Evolutionary conservation across 2,888 invertebrate species (phyloP).

Genomic region (Rhamnusium bicolor): DNA sequence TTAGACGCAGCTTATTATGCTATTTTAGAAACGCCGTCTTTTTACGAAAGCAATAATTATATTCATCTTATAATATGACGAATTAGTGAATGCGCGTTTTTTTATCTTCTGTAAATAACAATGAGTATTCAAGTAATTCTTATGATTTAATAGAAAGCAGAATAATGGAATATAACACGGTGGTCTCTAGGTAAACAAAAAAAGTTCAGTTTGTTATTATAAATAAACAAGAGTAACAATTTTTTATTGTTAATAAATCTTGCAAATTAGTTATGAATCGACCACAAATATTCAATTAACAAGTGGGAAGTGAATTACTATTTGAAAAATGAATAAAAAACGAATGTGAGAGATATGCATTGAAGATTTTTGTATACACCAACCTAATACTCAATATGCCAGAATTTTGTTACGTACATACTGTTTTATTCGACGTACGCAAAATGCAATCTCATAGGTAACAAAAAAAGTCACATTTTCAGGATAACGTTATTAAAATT

Average conservation of each 20-base stretch:
- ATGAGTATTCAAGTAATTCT: no score
- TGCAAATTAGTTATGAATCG: neutral
- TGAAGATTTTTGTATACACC: neutral
- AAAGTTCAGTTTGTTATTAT: constrained; percentile 1
- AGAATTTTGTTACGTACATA: no score
- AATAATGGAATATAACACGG: constrained; percentile 26
- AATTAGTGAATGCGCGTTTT: neutral
- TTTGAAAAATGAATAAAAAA: neutral
- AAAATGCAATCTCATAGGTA: no score
- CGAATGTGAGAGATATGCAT: neutral
- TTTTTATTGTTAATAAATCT: constrained; percentile 1
- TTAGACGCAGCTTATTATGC: no score
- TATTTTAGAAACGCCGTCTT: no score
- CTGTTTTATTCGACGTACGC: no score
- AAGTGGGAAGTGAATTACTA: neutral
- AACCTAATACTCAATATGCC: no score
- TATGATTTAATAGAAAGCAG: constrained; percentile 27
- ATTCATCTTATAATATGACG: neutral
- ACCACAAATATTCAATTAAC: neutral
- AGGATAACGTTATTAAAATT: no score
- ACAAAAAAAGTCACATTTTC: no score
- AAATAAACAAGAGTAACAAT: constrained; percentile 1
- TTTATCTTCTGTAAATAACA: neutral
- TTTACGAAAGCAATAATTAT: no score
- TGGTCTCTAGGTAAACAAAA: neutral